Percentiles rank a stretch among this genome's conserved stretches.
These are phyloP conservation scores for Sylvilagus bachmani DNA, from an alignment of 2,113 vertebrate genomes.

Conservation along the genomic window DNA sequence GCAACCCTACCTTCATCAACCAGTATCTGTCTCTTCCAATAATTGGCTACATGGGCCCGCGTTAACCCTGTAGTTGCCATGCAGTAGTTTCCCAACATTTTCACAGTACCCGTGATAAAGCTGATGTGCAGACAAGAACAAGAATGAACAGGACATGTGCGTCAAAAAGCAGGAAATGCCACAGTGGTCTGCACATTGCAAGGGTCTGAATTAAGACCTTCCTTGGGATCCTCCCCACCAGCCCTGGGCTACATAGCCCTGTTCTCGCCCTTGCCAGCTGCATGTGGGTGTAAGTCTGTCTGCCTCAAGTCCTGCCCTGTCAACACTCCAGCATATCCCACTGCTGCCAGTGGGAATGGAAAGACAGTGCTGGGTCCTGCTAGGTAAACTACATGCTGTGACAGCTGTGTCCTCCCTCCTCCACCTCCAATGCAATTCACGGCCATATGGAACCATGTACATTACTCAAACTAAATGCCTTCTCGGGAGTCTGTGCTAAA, in stretches of 20 bases:
- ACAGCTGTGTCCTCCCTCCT: no score
- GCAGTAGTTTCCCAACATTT: not conserved
- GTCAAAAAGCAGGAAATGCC: not conserved
- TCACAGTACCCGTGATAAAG: not conserved
- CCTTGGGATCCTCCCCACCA: not conserved
- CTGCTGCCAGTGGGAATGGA: not conserved
- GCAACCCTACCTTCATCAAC: conserved; percentile 27
- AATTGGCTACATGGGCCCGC: not conserved
- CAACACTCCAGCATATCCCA: not conserved
- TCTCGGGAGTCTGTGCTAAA: not conserved
- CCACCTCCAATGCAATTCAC: not conserved
- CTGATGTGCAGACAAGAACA: not conserved
- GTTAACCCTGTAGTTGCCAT: not conserved
- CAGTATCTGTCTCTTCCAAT: not conserved
- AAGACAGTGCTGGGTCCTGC: not conserved
- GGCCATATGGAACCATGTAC: not conserved
- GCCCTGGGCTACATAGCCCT: not conserved
- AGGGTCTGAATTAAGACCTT: not conserved
- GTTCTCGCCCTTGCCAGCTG: not conserved
- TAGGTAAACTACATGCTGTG: not conserved
- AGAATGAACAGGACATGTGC: not conserved
- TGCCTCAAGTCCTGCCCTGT: not conserved
- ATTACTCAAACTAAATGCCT: not conserved
- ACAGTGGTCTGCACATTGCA: not conserved
- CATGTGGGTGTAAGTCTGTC: not conserved